These are phyloP conservation scores for Tinea semifulvella DNA, from an alignment of 2,888 invertebrate species.

Conservation along the genomic window DNA sequence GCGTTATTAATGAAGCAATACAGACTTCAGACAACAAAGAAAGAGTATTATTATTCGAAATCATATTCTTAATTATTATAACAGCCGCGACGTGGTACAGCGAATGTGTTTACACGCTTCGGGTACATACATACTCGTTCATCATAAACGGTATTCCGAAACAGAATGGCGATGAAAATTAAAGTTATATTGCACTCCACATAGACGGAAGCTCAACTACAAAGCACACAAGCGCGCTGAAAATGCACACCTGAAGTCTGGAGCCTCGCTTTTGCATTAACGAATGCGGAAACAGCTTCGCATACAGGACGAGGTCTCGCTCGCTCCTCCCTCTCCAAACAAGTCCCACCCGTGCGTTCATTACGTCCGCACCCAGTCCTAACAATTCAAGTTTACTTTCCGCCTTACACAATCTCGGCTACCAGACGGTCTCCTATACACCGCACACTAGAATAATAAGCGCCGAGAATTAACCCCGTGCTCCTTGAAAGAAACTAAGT, in stretches of 20 bases:
- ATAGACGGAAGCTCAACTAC: constrained; percentile 60
- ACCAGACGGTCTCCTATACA: constrained; percentile 56
- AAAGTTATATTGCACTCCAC: constrained; percentile 34
- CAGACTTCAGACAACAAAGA: constrained; percentile 7
- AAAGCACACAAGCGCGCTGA: constrained; percentile 60
- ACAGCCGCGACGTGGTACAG: not conserved
- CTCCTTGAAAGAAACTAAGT: constrained; percentile 63
- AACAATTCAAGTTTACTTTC: constrained; percentile 67
- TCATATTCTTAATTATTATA: constrained; percentile 6
- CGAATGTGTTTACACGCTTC: constrained; percentile 4
- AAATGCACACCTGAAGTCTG: constrained; percentile 66
- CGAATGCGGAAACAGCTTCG: constrained; percentile 66
- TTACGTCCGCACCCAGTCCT: constrained; percentile 61
- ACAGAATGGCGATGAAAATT: constrained; percentile 14
- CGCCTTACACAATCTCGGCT: constrained; percentile 59
- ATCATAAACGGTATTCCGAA: constrained; percentile 11
- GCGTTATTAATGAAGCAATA: constrained; percentile 66
- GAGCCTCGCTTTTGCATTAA: constrained; percentile 61
- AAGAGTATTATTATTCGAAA: constrained; percentile 4
- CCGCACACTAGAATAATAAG: constrained; percentile 64
- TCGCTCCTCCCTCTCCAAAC: constrained; percentile 35
- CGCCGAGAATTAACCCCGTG: constrained; percentile 62
- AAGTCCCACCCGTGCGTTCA: constrained; percentile 59
- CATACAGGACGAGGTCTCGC: constrained; percentile 56
- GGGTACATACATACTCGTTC: constrained; percentile 11